Base-by-base conservation (phyloP, 2,888 invertebrate species). In the Stenodema calcarata region DNA sequence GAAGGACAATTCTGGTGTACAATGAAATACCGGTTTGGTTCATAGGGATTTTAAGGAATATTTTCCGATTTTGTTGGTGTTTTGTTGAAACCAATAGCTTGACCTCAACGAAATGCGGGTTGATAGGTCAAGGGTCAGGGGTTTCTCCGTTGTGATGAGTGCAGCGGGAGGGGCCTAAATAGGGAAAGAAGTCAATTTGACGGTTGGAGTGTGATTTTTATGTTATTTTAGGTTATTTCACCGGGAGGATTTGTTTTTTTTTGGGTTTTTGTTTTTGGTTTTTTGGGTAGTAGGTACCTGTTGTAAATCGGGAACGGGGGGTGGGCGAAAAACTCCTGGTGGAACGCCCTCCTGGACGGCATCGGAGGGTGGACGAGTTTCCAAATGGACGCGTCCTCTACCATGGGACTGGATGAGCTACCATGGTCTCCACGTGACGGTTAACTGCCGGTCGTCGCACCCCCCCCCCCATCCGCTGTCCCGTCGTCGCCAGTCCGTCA, bases 291-390 rank as follows among this genome's bases (percentile, higher is more conserved):
- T n/a, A n/a, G n/a, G 42, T 86, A 86, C 86, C 86, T 86, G 80
- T 81, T 86, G 81, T 86, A 86, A 23, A 81, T 44, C 18, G 81
- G 86, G 50, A 86, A 86, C 42, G 81, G 80, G 81, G 86, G 86
- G 23, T 86, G 86, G 23, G 81, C 70, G 86, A 86, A 86, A 78
- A 86, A 86, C 35, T 86, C 86, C 70, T 70, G 80, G 41, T 80
- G 86, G 44, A 81, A 86, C 78, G 54, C 50, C 81, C 86, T 76
- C 44, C 86, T 69, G 27, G 86, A 73, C 18, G 86, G 86, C 86
- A 86, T 86, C 79, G 86, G 79, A 85, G 85, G 85, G 76, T 76
- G 85, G 41, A 79, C 79, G 50, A 85, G 76, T 42, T 86, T 86
- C 86, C 86, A 86, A 79, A 78, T 41, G 44, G 75, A 50, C 70